Evolutionary conservation across 2,888 invertebrate genomes (phyloP), one percentile per base, ranked within the genome.

Genomic region (Meteorus colon): DNA sequence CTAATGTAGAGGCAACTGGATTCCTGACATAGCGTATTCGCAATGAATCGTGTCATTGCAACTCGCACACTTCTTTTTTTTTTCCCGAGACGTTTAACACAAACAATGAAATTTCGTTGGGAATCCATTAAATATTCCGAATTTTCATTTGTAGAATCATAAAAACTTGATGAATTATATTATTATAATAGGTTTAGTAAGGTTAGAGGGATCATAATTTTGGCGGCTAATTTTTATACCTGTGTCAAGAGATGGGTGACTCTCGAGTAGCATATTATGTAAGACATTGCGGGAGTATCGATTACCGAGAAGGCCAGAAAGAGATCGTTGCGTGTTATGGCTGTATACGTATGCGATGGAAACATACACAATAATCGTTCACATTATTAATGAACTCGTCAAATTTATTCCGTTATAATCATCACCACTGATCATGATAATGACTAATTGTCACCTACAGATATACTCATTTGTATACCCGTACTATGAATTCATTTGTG

Each of bases 361-460:
- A 48, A 6, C 48, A 48, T 16, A 48, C 16, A 48, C n/a, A 48
- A 48, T 60, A 48, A 82, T 76, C 81, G 76, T 81, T 77, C 79
- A 73, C 76, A 81, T 84, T 85, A 86, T 87, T 86, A 86, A 86
- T 86, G 85, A 85, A 86, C 86, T 86, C 84, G 85, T 86, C 84
- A 67, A 62, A 70, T 67, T 67, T 60, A 4, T 27, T 48, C 72
- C 74, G 55, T 65, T 62, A 75, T 74, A 60, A 78, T 78, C 48
- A 74, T 63, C 71, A 41, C 1, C 14, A 29, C 12, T 60, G 27
- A 14, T 24, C 19, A 59, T 10, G 27, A 12, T 59, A 19, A 24
- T 48, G 48, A 48, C n/a, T 48, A 48, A 4, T 48, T 16, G 10
- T 14, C 14, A 48, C n/a, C 16, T 48, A 41, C 27, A 6, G 6